Evolutionary conservation across 2,797 vertebrate genomes (phyloP), one percentile per base, ranked within the genome.

Genomic region (Xenentodon cancila): DNA sequence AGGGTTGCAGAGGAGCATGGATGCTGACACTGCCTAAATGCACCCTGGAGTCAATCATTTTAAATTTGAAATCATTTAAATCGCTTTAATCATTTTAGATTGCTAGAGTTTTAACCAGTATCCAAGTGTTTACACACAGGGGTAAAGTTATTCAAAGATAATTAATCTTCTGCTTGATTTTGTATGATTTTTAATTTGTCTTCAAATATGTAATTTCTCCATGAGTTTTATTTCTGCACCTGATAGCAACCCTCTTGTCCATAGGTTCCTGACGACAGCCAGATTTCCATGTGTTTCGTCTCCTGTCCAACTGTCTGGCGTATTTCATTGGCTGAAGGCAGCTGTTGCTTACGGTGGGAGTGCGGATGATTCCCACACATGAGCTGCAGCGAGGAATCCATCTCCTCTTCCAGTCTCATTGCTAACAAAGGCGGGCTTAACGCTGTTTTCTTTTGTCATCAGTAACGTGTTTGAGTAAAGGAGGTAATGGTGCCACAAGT

Each of bases 401-500:
- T 79, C 78, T 70, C 85, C 71, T 78, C 73, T 60, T 83, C 71
- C 72, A 71, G 73, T 79, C 68, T 68, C 74, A 59, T 53, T 4
- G 32, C 77, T 70, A 80, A 89, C 89, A 90, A 90, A 90, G 77
- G 84, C 81, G 75, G 83, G 84, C 91, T 92, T 92, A 88, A 85
- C 63, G 82, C 81, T 91, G 90, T 90, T 88, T 89, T 89, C 87
- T 90, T 92, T 90, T 91, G 87, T 91, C 85, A 89, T 89, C 84
- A 86, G 85, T 85, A 89, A 85, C 89, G 76, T 88, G 88, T 92
- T 87, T 90, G 84, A 87, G 85, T 90, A 89, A 92, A 91, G 86
- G 82, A 92, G 89, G 87, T 90, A 90, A 91, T 91, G 87, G 87
- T 86, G 85, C 87, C 87, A 92, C 87, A 91, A 92, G 87, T 89